Conservation (phyloP, 2,113 vertebrate species). For the Oceanites oceanicus region DNA sequence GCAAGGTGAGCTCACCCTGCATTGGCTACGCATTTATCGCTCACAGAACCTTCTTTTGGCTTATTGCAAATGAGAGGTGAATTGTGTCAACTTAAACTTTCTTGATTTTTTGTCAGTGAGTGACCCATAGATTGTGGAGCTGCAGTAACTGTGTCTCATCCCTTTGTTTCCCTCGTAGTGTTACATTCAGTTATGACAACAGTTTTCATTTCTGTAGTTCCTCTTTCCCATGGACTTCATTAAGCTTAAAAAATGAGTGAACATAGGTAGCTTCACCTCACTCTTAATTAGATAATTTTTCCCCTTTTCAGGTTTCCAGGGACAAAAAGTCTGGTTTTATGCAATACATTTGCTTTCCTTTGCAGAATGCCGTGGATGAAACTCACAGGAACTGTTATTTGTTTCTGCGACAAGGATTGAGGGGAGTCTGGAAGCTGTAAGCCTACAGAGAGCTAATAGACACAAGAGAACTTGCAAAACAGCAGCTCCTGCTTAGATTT, state of each 20-base stretch:
- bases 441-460: background rate
- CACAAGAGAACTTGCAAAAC: background rate
- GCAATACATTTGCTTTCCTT: background rate
- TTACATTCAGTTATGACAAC: background rate
- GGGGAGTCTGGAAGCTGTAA: background rate
- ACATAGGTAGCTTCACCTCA: background rate
- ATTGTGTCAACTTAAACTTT: background rate
- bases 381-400: background rate
- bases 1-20: background rate
- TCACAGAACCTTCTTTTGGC: background rate
- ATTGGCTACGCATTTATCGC: background rate
- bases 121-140: background rate
- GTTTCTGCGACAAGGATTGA: background rate
- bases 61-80: background rate
- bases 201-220: background rate
- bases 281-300: background rate
- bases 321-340: background rate
- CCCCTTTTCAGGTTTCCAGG: background rate
- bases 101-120: background rate
- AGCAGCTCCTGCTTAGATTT: background rate
- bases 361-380: background rate
- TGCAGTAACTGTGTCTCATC: background rate
- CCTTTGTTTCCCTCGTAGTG: background rate
- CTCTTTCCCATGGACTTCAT: background rate
- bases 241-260: background rate